Percentiles rank a stretch among this genome's conserved stretches.
Conservation (phyloP, 2,888 invertebrate species). For the Coelinius sp. region DNA sequence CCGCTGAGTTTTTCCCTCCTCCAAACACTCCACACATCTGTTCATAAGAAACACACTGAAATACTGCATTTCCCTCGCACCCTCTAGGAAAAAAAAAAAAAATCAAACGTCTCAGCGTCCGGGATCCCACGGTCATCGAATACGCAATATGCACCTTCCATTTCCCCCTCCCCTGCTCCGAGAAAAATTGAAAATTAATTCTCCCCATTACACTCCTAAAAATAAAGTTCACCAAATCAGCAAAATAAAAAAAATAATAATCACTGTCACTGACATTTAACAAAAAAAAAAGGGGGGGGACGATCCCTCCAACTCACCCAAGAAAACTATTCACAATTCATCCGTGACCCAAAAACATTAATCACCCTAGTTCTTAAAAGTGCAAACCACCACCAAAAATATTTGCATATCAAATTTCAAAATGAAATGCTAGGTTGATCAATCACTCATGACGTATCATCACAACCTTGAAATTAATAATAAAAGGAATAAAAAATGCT, state of each 20-base stretch:
- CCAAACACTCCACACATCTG: conserved; percentile 24
- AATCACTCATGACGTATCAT: conserved; percentile 48
- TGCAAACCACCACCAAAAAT: conserved; percentile 61
- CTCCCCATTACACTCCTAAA: conserved; percentile 43
- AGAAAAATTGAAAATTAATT: conserved; percentile 60
- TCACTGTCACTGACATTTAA: conserved; percentile 24
- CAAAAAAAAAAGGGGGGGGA: conserved; percentile 6
- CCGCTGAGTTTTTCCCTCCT: conserved; percentile 26
- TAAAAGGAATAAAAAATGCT: conserved; percentile 1
- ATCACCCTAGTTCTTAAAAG: conserved; percentile 57
- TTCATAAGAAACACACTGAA: conserved; percentile 17
- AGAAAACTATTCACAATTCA: background rate
- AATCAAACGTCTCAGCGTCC: conserved; percentile 35
- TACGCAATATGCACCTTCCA: conserved; percentile 28
- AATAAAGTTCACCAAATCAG: conserved; percentile 33
- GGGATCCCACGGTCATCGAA: conserved; percentile 50
- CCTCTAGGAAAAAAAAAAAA: conserved; percentile 5
- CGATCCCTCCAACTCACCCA: background rate
- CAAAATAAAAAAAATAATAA: conserved; percentile 36
- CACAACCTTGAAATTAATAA: conserved; percentile 1
- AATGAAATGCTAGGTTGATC: conserved; percentile 49
- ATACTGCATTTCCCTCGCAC: conserved; percentile 21
- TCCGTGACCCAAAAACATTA: conserved; percentile 55
- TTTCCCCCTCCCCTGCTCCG: background rate
- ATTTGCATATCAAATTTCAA: conserved; percentile 69